phyloP scores from a whole-genome alignment of 2,113 vertebrate genomes.

The Psittacus erithacus region DNA sequence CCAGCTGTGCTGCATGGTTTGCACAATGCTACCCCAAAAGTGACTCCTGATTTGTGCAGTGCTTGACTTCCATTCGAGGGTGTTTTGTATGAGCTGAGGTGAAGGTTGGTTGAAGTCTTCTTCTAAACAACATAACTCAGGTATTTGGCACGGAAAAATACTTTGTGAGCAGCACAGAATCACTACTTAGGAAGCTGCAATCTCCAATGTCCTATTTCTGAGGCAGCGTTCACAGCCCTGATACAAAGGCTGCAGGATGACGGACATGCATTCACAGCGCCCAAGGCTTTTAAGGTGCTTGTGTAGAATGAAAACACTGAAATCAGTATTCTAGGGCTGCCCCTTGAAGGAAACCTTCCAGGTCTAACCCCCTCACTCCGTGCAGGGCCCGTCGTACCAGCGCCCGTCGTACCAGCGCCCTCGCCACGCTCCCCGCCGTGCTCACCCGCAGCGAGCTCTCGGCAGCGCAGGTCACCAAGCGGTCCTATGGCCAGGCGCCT shows the following conservation, averaged over 20 bases:
- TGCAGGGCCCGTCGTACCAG: rapidly evolving
- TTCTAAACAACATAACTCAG: background rate
- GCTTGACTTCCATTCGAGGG: background rate
- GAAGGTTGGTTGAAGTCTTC: background rate
- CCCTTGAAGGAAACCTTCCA: background rate
- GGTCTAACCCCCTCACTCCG: background rate
- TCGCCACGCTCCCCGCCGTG: rapidly evolving
- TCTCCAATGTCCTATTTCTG: background rate
- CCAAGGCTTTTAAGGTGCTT: background rate
- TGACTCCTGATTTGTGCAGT: background rate
- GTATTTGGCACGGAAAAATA: background rate
- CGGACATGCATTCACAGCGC: rapidly evolving
- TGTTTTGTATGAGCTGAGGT: background rate
- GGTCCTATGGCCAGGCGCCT: background rate
- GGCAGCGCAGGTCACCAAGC: background rate
- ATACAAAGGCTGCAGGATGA: background rate
- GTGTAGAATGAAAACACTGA: background rate
- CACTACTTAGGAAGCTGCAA: background rate
- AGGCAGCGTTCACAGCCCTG: background rate
- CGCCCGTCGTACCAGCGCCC: rapidly evolving
- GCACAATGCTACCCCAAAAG: background rate
- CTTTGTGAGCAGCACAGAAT: background rate
- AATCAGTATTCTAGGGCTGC: background rate
- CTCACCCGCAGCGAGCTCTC: rapidly evolving
- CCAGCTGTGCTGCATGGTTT: background rate